Base-by-base conservation (phyloP, 2,797 vertebrate genomes). In the Parotocinclus haroldoi region DNA sequence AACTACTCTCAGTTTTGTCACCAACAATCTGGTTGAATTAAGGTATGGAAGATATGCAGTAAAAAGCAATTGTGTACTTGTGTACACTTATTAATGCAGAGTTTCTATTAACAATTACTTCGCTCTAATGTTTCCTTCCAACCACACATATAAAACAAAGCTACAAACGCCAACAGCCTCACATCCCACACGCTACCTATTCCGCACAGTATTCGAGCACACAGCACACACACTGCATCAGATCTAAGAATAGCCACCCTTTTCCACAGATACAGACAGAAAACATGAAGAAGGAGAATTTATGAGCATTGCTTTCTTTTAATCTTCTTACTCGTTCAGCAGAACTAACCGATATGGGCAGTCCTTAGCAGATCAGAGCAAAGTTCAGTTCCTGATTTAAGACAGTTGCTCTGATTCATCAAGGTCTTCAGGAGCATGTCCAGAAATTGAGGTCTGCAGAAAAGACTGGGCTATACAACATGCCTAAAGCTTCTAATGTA, bases 201-300 rank as follows among this genome's bases (percentile, higher is more conserved):
- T 71, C 69, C 36, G 17, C 51, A 56, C 16, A 38, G 51, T 19
- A 54, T 51, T n/a, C 4, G 17, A 72, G n/a, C 54, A 72, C 51
- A 14, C 18, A 60, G 17, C 66, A 11, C 54, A 72, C 51, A 14
- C 18, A 60, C 42, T 54, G 17, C 56, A 60, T 66, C 44, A 42
- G 69, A 66, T 66, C 63, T 61, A 62, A 66, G 69, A 66, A 71
- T 54, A 72, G 19, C 38, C 38, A 56, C 46, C 18, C 50, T 57
- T 72, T 66, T 56, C 38, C 14, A 55, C 40, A 66, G 14, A 49
- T 11, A 45, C 18, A 10, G n/a, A 66, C 16, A 18, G 39, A 44
- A 70, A 63, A 59, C 39, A 44, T 49, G 53, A 63, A 39, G 62
- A 27, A 42, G 37, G 51, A 42, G 51, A 66, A 50, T 48, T 17